Evolutionary conservation across 2,797 vertebrate species (phyloP), one percentile per base, ranked within the genome.

Genomic region (Tiaroga cobitis): DNA sequence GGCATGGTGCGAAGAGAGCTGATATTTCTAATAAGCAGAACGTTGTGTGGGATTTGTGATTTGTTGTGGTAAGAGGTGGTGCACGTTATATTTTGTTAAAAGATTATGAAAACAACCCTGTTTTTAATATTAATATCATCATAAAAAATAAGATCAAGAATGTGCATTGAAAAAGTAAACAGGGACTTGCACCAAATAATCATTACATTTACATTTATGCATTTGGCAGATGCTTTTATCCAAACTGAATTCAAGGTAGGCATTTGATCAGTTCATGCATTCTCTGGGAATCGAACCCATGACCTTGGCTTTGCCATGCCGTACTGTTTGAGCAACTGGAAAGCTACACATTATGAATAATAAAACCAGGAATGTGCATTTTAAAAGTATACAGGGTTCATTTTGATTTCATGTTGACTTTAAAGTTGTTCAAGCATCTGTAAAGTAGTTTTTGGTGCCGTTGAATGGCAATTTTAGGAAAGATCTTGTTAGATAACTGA

Each of bases 381-480:
- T 46, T 73, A 51, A 37, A 63, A 61, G 13, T 43, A 46, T 19
- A 41, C 37, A 65, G 75, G 32, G 75, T 41, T 32, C 6, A 16
- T 43, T 63, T 75, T 78, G 3, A 32, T 78, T 77, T 84, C 46
- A 78, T 49, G 54, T 82, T 82, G 69, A 82, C 43, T 68, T 81
- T 81, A 68, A 87, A 68, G 59, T 84, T 75, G 77, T 67, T 73
- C 54, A 54, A 26, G n/a, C 61, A 56, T 76, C 51, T 80, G 49
- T 56, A 21, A 54, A 56, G 73, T 67, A 83, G 81, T 24, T 39
- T 26, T 34, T 19, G 21, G 61, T 67, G 41, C 24, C 16, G 15
- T 51, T 39, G n/a, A 83, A 51, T 67, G 4, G 26, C 26, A 0
- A 21, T 29, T 83, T 39, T 39, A 37, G 8, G 56, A 34, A 63